Base-by-base conservation (phyloP, 2,888 invertebrate species). In the Pocota personata region DNA sequence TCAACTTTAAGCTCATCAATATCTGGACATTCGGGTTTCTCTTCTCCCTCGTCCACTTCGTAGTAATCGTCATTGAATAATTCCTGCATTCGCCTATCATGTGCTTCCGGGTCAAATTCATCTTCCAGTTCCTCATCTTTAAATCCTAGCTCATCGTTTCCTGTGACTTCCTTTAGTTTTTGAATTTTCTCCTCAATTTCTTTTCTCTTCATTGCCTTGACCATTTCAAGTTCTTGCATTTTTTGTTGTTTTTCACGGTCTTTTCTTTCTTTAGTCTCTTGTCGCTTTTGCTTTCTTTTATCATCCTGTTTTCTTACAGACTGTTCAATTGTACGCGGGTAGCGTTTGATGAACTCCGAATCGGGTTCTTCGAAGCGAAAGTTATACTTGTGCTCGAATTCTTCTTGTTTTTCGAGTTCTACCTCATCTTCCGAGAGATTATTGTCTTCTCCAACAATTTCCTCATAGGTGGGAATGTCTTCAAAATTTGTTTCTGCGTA, bases 281-380 rank as follows among this genome's bases (percentile, higher is more conserved):
- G 94, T 46, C 99, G 94, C 90, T 98, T 97, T 43, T 95, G 93
- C 82, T 97, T 95, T 69, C 98, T 94, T 71, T 95, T 94, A 48
- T 96, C 96, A 91, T 98, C 97, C 82, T 95, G 96, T 32, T 95
- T 95, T 4, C 99, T 94, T 87, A 98, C 93, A 2, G 97, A 96
- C 91, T 95, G 95, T 82, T 95, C 95, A 91, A 99, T 95, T 0
- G 97, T 97, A 87, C 99, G 95, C 0, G 99, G 99, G 93, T 97
- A 99, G 8, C 97, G 94, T 93, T 98, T 98, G 16, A 97, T 96
- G 92, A 96, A 98, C 88, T 98, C 97, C 58, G 96, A 95, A 92
- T 99, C 98, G 0, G 98, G 99, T 92, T 99, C 98, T 92, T 99
- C 98, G 92, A 96, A 99, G 87, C 99, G 94, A 92, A 98, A 98